These are phyloP conservation scores for Cryptus armator DNA, from an alignment of 2,888 invertebrate species.

Conservation along the genomic window DNA sequence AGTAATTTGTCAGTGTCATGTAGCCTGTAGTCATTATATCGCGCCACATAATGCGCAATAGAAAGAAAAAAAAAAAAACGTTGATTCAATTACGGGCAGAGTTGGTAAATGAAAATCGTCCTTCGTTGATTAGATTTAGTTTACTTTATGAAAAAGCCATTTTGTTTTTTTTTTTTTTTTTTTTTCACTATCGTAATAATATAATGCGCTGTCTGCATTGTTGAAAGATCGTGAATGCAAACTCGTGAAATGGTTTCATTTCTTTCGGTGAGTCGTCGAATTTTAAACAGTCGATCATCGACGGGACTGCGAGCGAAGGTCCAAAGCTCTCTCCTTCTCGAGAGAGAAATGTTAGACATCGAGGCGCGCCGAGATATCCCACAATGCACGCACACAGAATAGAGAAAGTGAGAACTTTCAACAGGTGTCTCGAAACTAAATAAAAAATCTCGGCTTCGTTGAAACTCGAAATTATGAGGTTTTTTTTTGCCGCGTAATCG, in stretches of 20 bases:
- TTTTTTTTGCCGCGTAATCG: conserved; percentile 76
- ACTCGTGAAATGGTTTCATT: conserved; percentile 59
- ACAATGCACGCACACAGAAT: neutral
- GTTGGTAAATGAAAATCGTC: neutral
- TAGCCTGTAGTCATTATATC: neutral
- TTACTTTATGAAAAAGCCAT: neutral
- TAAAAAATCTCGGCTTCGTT: conserved; percentile 37
- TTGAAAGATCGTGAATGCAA: neutral
- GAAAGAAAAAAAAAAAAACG: neutral
- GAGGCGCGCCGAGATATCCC: conserved; percentile 30
- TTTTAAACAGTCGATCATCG: conserved; percentile 40
- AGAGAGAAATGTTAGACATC: conserved; percentile 42
- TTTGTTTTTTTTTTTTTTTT: neutral
- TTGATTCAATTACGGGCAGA: neutral
- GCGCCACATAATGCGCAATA: neutral
- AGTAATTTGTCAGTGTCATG: conserved; percentile 13
- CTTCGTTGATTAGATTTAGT: neutral
- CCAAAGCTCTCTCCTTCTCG: conserved; percentile 7
- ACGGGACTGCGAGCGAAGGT: conserved; percentile 28
- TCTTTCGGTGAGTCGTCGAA: conserved; percentile 67
- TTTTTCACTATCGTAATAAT: conserved; percentile 6
- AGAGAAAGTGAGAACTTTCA: conserved; percentile 66
- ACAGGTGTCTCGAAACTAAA: conserved; percentile 66
- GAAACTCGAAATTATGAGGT: conserved; percentile 74
- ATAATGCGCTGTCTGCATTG: neutral